Evolutionary conservation across 2,888 invertebrate genomes (phyloP).

Genomic region (Mactromeris polynyma): DNA sequence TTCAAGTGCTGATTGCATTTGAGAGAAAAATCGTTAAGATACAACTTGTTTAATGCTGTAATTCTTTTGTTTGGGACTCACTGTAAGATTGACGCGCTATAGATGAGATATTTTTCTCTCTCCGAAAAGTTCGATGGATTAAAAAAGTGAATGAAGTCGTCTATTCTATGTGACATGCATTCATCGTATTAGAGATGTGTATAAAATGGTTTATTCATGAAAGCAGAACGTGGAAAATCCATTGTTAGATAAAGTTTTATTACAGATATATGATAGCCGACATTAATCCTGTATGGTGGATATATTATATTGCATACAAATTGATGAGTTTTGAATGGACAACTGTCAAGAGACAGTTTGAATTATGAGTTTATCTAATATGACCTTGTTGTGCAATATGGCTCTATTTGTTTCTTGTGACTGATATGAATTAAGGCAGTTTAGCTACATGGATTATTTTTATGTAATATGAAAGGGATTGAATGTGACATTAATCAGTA

Average conservation of each 20-base stretch:
- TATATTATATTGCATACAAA: slow-evolving; percentile 52
- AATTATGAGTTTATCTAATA: slow-evolving; percentile 27
- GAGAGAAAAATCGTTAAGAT: slow-evolving; percentile 42
- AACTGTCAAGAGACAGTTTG: slow-evolving; percentile 38
- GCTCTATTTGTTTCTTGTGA: neutral
- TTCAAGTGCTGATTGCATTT: slow-evolving; percentile 36
- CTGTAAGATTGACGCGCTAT: slow-evolving; percentile 46
- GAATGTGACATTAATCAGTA: neutral
- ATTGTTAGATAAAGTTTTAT: slow-evolving; percentile 47
- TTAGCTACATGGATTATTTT: neutral
- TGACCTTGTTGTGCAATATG: neutral
- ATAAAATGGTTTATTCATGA: slow-evolving; percentile 56
- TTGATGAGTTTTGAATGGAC: slow-evolving; percentile 65
- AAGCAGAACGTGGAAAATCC: slow-evolving; percentile 45
- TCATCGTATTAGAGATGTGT: slow-evolving; percentile 49
- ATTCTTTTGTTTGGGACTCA: slow-evolving; percentile 49
- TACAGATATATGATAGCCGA: slow-evolving; percentile 47
- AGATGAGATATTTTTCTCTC: slow-evolving; percentile 7
- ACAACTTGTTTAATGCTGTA: slow-evolving; percentile 43
- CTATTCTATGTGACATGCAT: slow-evolving; percentile 59
- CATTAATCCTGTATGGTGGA: slow-evolving; percentile 43
- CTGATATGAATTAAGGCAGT: neutral
- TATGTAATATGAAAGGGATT: neutral
- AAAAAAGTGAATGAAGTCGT: slow-evolving; percentile 59
- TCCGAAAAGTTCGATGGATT: slow-evolving; percentile 16